These are phyloP conservation scores for Drosophila nikananu DNA, from an alignment of 1,140 invertebrate species.

Conservation along the genomic window DNA sequence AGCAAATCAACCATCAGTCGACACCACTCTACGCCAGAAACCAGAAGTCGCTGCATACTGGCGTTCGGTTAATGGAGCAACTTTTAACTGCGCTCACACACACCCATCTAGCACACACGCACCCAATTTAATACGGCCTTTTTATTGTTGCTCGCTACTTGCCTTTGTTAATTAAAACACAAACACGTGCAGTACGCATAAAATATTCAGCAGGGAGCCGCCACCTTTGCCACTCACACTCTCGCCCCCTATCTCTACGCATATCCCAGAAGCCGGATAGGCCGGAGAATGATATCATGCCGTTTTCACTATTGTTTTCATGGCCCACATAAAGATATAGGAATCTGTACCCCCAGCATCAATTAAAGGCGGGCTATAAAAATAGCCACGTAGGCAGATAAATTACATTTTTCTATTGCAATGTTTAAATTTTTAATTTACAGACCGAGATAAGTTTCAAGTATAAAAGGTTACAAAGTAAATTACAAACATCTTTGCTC, in stretches of 20 bases:
- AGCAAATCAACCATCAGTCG: constrained; percentile 45
- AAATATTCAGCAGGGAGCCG: constrained; percentile 69
- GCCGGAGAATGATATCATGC: constrained; percentile 33
- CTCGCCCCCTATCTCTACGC: constrained; percentile 1
- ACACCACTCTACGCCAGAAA: constrained; percentile 18
- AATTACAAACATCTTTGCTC: neutral
- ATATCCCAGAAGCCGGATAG: constrained; percentile 10
- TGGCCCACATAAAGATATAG: constrained; percentile 25
- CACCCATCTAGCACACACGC: constrained; percentile 24
- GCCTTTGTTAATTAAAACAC: constrained; percentile 81
- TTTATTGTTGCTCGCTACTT: constrained; percentile 72
- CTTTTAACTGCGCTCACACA: constrained; percentile 57
- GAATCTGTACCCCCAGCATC: constrained; percentile 6
- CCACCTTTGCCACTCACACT: constrained; percentile 20
- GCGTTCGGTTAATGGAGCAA: constrained; percentile 56
- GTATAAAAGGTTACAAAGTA: neutral
- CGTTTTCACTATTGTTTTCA: constrained; percentile 13
- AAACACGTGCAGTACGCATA: constrained; percentile 77
- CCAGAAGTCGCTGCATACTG: constrained; percentile 47
- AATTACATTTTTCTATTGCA: neutral
- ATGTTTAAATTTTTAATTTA: constrained; percentile 1
- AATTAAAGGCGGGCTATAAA: neutral
- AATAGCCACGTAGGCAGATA: neutral
- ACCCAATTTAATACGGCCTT: constrained; percentile 71
- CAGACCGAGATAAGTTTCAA: neutral